These are phyloP conservation scores for Enteromius trimaculatus DNA, from an alignment of 2,797 vertebrate species.

Conservation along the genomic window DNA sequence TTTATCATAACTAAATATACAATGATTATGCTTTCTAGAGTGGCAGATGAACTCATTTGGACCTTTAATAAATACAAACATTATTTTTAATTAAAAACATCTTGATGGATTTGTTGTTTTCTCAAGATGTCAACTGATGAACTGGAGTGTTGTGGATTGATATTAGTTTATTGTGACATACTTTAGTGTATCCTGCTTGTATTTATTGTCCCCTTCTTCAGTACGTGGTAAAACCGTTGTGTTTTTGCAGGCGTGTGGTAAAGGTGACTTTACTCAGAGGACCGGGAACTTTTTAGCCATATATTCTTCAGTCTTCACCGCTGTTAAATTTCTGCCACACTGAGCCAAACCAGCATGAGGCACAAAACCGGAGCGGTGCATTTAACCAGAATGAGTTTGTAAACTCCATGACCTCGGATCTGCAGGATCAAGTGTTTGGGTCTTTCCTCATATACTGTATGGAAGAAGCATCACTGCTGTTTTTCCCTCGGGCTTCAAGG, in stretches of 20 bases:
- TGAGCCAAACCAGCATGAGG: constrained; percentile 1
- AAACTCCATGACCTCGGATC: not conserved
- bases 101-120: too few relatives aligned
- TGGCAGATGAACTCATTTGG: too few relatives aligned
- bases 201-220: not conserved
- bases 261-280: not conserved
- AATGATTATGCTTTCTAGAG: too few relatives aligned
- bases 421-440: constrained; percentile 19
- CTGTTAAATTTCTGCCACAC: not conserved
- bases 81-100: too few relatives aligned
- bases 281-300: not conserved
- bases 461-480: not conserved
- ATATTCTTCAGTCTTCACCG: not conserved
- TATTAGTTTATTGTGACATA: not conserved
- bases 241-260: not conserved
- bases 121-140: too few relatives aligned
- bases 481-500: not conserved
- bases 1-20: too few relatives aligned
- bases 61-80: too few relatives aligned
- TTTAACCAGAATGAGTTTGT: constrained; percentile 4
- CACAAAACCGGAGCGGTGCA: not conserved
- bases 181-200: not conserved
- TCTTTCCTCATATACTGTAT: not conserved
- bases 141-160: too few relatives aligned
- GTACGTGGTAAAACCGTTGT: not conserved